phyloP scores from a whole-genome alignment of 1,140 invertebrate species.

The Eufriesea mexicana region DNA sequence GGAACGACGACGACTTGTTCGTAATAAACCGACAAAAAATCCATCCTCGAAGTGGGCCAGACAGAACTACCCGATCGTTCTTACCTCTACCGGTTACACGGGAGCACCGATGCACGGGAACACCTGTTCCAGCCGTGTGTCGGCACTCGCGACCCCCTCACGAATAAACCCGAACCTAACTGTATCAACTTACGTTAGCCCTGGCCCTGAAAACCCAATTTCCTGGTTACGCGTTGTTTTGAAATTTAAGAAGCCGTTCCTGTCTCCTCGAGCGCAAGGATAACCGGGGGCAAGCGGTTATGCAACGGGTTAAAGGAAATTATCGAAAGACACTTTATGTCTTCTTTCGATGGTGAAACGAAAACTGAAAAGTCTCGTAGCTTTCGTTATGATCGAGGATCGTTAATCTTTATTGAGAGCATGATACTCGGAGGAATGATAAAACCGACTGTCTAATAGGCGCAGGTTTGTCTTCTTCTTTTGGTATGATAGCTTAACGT shows the following conservation, averaged over 20 bases:
- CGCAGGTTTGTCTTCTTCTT: neutral
- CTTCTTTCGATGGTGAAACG: too few relatives aligned
- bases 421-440: neutral
- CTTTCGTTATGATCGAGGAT: neutral
- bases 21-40: conserved; percentile 31
- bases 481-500: neutral
- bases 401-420: neutral
- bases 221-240: conserved; percentile 42
- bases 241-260: conserved; percentile 28
- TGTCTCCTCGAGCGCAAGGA: neutral
- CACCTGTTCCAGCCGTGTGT: conserved; percentile 52
- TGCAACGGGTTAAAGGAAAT: neutral
- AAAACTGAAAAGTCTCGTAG: neutral
- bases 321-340: neutral
- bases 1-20: neutral
- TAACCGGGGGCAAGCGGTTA: neutral
- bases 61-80: conserved; percentile 39
- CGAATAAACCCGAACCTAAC: conserved; percentile 33
- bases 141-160: conserved; percentile 23
- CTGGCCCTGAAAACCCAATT: conserved; percentile 26
- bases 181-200: conserved; percentile 42
- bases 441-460: neutral
- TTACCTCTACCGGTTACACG: conserved; percentile 8
- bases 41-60: conserved; percentile 1
- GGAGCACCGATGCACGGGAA: conserved; percentile 31